Conservation (phyloP, 2,888 invertebrate species). For the Holacanthella duospinosa region DNA sequence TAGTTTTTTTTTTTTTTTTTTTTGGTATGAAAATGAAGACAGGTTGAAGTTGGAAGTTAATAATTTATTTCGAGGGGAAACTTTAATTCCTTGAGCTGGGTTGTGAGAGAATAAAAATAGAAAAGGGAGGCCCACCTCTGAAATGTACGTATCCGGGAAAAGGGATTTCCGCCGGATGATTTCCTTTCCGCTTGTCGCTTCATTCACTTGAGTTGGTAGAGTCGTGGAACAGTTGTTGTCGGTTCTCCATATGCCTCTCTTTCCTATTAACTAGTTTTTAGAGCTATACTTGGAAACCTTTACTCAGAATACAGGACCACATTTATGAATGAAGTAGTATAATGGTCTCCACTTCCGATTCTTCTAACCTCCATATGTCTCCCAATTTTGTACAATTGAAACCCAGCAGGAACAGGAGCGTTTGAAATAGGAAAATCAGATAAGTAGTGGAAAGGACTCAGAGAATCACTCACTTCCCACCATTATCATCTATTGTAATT, state of each 20-base stretch:
- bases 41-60: not conserved
- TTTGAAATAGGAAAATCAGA: too few relatives aligned
- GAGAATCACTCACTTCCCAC: too few relatives aligned
- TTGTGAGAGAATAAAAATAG: not conserved
- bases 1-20: too few relatives aligned
- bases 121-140: not conserved
- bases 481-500: too few relatives aligned
- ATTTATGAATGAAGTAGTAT: not conserved
- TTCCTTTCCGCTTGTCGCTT: conserved; percentile 25
- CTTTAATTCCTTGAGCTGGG: not conserved
- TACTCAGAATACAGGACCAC: too few relatives aligned
- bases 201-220: not conserved
- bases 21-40: too few relatives aligned
- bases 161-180: conserved; percentile 32
- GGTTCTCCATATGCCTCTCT: not conserved
- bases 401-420: too few relatives aligned
- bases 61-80: not conserved
- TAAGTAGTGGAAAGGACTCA: too few relatives aligned
- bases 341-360: not conserved
- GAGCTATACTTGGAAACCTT: too few relatives aligned
- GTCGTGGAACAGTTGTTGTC: not conserved
- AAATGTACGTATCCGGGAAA: conserved; percentile 28
- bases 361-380: too few relatives aligned
- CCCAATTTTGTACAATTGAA: too few relatives aligned
- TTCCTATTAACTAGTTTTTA: too few relatives aligned